Percentiles rank a stretch among this genome's conserved stretches.
Evolutionary conservation across 2,797 vertebrate species (phyloP).

Genomic region (Lagothrix lagotricha): DNA sequence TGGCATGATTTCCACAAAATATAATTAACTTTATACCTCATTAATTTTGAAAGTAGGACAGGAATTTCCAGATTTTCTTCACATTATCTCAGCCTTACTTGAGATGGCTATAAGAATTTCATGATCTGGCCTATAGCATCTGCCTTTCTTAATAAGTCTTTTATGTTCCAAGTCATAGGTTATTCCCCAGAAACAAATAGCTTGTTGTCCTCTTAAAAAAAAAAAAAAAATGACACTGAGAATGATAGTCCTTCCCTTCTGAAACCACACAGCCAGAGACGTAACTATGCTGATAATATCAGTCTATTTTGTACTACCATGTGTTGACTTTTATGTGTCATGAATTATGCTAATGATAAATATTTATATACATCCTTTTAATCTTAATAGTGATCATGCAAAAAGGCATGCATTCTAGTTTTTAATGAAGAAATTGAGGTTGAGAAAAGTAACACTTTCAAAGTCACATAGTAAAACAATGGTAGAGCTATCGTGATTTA

Average conservation of each 20-base stretch:
- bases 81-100: background rate
- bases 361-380: background rate
- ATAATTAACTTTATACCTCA: no score
- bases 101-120: background rate
- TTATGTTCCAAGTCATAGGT: background rate
- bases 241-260: background rate
- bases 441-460: background rate
- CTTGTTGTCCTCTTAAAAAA: background rate
- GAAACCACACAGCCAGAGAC: background rate
- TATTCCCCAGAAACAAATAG: background rate
- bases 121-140: background rate
- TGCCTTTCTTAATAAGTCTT: background rate
- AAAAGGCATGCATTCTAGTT: background rate
- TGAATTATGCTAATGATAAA: background rate
- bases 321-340: no score
- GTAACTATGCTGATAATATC: background rate
- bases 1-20: background rate
- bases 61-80: background rate
- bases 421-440: background rate
- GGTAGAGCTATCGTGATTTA: background rate
- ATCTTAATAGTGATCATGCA: background rate
- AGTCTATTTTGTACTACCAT: background rate
- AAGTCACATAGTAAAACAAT: background rate
- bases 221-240: background rate
- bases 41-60: background rate